Evolutionary conservation across 2,888 invertebrate species (phyloP).

Genomic region (Bombylius major): DNA sequence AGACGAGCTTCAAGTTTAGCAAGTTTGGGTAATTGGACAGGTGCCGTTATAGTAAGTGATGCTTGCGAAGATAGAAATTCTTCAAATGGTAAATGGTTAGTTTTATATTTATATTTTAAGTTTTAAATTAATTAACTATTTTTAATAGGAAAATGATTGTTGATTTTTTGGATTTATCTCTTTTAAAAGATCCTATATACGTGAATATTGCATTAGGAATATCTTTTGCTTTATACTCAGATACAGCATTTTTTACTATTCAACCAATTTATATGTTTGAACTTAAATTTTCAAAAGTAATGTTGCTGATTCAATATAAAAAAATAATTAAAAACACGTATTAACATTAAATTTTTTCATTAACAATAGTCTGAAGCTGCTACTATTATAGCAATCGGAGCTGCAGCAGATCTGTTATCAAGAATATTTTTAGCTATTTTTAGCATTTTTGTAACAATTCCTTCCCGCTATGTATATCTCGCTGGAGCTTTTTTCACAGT

Average conservation of each 20-base stretch:
- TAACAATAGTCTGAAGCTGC: conserved; percentile 45
- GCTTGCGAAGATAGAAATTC: conserved; percentile 24
- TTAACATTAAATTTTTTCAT: conserved; percentile 2
- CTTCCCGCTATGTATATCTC: conserved; percentile 52
- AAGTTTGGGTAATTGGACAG: conserved; percentile 35
- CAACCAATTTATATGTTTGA: conserved; percentile 45
- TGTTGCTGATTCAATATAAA: neutral
- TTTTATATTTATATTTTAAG: neutral
- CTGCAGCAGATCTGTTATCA: conserved; percentile 53
- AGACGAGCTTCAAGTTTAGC: conserved; percentile 30
- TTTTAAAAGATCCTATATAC: conserved; percentile 50
- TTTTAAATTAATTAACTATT: neutral
- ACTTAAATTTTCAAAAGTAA: conserved; percentile 28
- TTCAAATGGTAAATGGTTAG: conserved; percentile 15
- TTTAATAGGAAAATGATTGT: conserved; percentile 40
- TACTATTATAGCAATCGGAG: conserved; percentile 54
- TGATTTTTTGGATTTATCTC: conserved; percentile 47
- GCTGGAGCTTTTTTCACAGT: conserved; percentile 51
- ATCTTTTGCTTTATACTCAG: conserved; percentile 53
- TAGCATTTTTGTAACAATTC: conserved; percentile 46
- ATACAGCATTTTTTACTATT: conserved; percentile 55
- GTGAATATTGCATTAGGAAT: conserved; percentile 59
- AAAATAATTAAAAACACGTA: neutral
- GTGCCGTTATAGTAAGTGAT: conserved; percentile 28
- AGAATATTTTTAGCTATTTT: conserved; percentile 46